Percentiles rank a stretch among this genome's conserved stretches.
Evolutionary conservation across 2,888 invertebrate genomes (phyloP).

Genomic region (Phortica okadai): DNA sequence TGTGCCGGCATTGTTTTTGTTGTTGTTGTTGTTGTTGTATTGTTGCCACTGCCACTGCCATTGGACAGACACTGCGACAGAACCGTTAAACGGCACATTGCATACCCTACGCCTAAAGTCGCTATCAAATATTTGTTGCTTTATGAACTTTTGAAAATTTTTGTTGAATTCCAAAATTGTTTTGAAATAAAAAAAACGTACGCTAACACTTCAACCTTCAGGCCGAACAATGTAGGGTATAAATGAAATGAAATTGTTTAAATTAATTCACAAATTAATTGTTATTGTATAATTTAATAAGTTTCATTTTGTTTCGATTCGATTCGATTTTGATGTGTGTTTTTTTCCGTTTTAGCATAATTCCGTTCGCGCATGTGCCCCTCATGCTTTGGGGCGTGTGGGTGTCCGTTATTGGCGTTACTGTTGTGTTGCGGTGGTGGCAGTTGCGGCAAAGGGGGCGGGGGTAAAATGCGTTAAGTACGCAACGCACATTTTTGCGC

Average conservation of each 20-base stretch:
- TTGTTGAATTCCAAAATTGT: too few relatives aligned
- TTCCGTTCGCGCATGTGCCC: background rate
- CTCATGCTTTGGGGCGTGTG: background rate
- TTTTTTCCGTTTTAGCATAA: background rate
- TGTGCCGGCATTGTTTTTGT: constrained; percentile 29
- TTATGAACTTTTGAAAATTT: too few relatives aligned
- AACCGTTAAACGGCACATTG: background rate
- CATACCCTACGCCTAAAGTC: background rate
- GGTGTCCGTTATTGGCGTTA: background rate
- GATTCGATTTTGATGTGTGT: background rate
- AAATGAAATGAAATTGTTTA: too few relatives aligned
- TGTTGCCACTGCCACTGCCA: background rate
- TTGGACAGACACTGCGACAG: background rate
- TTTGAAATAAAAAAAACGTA: too few relatives aligned
- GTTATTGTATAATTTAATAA: too few relatives aligned
- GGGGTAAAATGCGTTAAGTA: background rate
- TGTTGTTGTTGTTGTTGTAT: background rate
- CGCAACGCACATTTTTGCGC: constrained; percentile 17
- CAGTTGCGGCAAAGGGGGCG: background rate
- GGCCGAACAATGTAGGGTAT: too few relatives aligned
- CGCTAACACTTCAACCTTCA: too few relatives aligned
- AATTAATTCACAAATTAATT: too few relatives aligned
- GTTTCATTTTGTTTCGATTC: background rate
- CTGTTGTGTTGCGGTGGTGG: background rate
- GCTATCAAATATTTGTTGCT: too few relatives aligned